phyloP scores from a whole-genome alignment of 2,888 invertebrate species.

The Opisthograptis luteolata region DNA sequence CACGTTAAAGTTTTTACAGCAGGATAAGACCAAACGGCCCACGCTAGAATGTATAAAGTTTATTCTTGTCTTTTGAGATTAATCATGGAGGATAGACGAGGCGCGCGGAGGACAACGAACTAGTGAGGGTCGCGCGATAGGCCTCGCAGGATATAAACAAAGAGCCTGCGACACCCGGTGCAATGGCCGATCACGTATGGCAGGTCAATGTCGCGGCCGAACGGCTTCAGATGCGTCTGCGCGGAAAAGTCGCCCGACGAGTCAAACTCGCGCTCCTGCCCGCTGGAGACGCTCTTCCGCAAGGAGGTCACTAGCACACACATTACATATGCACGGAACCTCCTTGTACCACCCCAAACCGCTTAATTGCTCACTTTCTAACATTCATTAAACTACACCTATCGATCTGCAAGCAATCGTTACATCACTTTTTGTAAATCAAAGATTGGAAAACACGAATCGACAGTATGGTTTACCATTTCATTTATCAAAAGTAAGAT shows the following conservation, averaged over 20 bases:
- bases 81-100: conserved; percentile 30
- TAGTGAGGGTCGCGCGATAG: conserved; percentile 49
- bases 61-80: conserved; percentile 17
- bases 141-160: conserved; percentile 79
- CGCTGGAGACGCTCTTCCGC: conserved; percentile 63
- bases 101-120: conserved; percentile 51
- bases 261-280: conserved; percentile 51
- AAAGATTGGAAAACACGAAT: conserved; percentile 20
- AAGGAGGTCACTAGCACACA: conserved; percentile 72
- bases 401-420: conserved; percentile 26
- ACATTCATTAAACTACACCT: conserved; percentile 34
- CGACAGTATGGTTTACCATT: conserved; percentile 28
- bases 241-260: conserved; percentile 69
- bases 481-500: conserved; percentile 54
- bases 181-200: conserved; percentile 79
- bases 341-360: conserved; percentile 33
- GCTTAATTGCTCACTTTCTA: conserved; percentile 41
- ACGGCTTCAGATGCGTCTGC: conserved; percentile 70
- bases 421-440: conserved; percentile 31
- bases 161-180: conserved; percentile 80
- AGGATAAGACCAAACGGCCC: conserved; percentile 33
- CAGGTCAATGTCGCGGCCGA: conserved; percentile 82
- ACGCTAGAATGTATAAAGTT: conserved; percentile 33
- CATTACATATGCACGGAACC: conserved; percentile 34
- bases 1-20: conserved; percentile 33